Base-by-base conservation (phyloP, 2,888 invertebrate genomes). In the Creontiades dilutus region DNA sequence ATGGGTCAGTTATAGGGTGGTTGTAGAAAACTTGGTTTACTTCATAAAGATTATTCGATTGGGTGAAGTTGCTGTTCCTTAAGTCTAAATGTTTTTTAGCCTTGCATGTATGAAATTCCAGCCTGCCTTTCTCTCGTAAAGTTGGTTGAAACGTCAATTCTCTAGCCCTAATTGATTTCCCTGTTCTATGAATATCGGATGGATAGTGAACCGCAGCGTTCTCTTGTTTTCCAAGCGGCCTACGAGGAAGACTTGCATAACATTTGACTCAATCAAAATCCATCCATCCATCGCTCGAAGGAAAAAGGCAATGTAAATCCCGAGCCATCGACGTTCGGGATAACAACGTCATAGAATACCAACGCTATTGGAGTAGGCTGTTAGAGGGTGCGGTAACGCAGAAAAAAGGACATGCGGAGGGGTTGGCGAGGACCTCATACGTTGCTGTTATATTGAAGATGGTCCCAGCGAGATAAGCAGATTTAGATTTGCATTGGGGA, bases 401-500 rank as follows among this genome's bases (percentile, higher is more conserved):
- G 27, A 16, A 48, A 9, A 82, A 16, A 52, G 52, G 28, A 4
- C 3, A 12, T n/a, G 19, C 46, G 23, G 5, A 46, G 85, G 61
- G 85, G 12, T 19, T 14, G 23, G 12, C n/a, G 55, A 28, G 61
- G 88, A 52, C 78, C 52, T 61, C 88, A 78, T 88, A 88, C 88
- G 80, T 88, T 52, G 88, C 76, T 48, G 76, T 88, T 78, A 88
- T 88, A 88, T 88, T 76, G 78, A 76, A 76, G 88, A 88, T 88
- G 78, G 78, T 78, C 19, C 76, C 19, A 61, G 37, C 46, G n/a
- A 78, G 88, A 88, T 88, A 88, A 88, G 88, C 88, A 55, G 88
- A 76, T 88, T 88, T 88, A 88, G 88, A 88, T 88, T 88, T 80
- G 88, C 88, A 86, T 86, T 86, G 86, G 86, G n/a, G 11, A 12